These are phyloP conservation scores for Odontamblyopus lacepedii DNA, from an alignment of 2,797 vertebrate species.

Conservation along the genomic window DNA sequence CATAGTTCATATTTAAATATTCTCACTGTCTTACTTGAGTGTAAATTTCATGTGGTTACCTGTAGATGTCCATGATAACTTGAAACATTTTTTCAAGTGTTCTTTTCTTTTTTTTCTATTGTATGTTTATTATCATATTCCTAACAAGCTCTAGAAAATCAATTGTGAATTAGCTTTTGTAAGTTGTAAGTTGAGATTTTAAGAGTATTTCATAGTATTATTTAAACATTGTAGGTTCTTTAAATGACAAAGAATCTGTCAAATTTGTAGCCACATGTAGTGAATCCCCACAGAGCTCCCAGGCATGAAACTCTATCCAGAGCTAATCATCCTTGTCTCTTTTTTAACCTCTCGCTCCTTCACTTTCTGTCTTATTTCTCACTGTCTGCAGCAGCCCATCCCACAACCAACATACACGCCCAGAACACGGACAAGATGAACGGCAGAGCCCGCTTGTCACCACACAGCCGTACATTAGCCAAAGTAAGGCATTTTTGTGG, in stretches of 20 bases:
- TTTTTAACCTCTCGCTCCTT: conserved; percentile 39
- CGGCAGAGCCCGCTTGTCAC: conserved; percentile 55
- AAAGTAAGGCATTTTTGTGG: conserved; percentile 59
- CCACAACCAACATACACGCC: conserved; percentile 50
- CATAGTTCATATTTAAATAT: too few species aligned
- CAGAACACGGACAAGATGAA: conserved; percentile 45
- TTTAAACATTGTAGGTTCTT: background rate
- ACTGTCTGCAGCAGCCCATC: conserved; percentile 21
- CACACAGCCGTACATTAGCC: conserved; percentile 63
- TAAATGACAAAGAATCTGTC: conserved; percentile 28
- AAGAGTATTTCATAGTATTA: background rate
- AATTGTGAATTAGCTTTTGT: too few species aligned
- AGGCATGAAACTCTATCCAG: conserved; percentile 61
- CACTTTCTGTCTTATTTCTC: conserved; percentile 10
- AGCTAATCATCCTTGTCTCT: conserved; percentile 44
- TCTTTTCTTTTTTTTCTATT: too few species aligned
- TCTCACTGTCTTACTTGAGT: too few species aligned
- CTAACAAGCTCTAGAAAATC: too few species aligned
- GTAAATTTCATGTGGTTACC: too few species aligned
- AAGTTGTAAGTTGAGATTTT: background rate
- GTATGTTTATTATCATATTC: too few species aligned
- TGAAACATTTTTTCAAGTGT: too few species aligned
- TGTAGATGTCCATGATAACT: too few species aligned
- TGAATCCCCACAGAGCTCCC: conserved; percentile 51
- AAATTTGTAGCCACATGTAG: conserved; percentile 54